Conservation (phyloP, 1,140 invertebrate species). For the Zaprionus tsacasi region DNA sequence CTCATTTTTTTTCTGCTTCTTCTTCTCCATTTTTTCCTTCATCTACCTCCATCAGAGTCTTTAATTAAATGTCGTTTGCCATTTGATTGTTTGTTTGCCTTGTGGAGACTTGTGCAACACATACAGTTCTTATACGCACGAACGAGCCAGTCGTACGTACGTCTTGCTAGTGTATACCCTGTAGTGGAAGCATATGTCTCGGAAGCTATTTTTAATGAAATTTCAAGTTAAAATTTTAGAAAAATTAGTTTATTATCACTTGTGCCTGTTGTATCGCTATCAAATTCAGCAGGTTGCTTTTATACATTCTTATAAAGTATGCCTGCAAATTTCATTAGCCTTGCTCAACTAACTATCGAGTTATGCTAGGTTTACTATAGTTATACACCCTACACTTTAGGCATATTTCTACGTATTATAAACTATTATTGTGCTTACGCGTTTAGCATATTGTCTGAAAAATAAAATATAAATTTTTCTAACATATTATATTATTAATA, state of each 20-base stretch:
- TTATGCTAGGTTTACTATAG: not conserved
- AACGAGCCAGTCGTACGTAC: constrained; percentile 16
- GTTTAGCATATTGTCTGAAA: no score
- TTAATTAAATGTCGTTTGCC: constrained; percentile 74
- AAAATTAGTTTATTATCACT: not conserved
- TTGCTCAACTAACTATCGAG: not conserved
- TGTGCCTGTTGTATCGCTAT: not conserved
- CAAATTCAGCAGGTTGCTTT: not conserved
- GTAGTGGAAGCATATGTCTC: not conserved
- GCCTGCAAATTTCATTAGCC: not conserved
- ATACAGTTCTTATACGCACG: constrained; percentile 44
- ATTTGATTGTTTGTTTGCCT: constrained; percentile 68
- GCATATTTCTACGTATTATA: not conserved
- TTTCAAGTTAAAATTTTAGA: no score
- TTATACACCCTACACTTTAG: not conserved
- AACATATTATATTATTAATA: not conserved
- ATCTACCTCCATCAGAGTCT: constrained; percentile 28
- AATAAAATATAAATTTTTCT: no score
- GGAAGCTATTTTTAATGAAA: no score
- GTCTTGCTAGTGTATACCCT: constrained; percentile 20
- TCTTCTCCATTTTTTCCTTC: not conserved
- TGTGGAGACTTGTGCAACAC: constrained; percentile 40
- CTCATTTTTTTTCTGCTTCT: not conserved
- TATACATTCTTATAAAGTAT: not conserved
- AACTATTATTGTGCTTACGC: no score